Evolutionary conservation across 2,888 invertebrate species (phyloP), one percentile per base, ranked within the genome.

Genomic region (Melikaiella ostensackeni): DNA sequence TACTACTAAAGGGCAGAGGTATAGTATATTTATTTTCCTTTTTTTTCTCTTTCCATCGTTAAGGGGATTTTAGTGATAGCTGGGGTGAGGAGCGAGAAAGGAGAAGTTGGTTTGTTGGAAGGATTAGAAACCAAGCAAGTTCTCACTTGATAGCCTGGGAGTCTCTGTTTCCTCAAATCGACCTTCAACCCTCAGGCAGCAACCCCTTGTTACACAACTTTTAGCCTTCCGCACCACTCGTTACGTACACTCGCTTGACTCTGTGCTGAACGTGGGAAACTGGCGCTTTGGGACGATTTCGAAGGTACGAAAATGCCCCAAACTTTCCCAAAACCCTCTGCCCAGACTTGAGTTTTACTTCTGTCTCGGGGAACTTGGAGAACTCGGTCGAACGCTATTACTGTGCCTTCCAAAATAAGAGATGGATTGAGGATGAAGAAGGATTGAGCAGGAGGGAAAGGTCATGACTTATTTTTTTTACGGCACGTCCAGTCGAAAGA

Each of bases 201-300:
- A 50, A 70, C 50, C 74, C 73, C 78, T 78, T 80, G 74, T 80
- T 76, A 78, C 76, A 78, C 73, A 78, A 78, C 76, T 80, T 78
- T 80, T 61, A 74, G 66, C 76, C 74, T 78, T 80, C 64, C 75
- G 38, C 70, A 70, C 70, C 50, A 70, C 70, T 80, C 80, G 55
- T 80, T 78, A 78, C 80, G 75, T 78, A 77, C 74, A 74, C 66
- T 78, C 63, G 75, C 75, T 80, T 75, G 78, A 77, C 75, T 80
- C 64, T 78, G 77, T 66, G 77, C 50, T 61, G 75, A 55, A 80
- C 76, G 75, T 75, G 77, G 78, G 78, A 77, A 78, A 77, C 75
- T 75, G 76, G 76, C 64, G 64, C 46, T 35, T 76, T 46, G 38
- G 63, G 75, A 78, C 63, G 73, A 50, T 30, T 70, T 70, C 70